Percentiles rank a stretch among this genome's conserved stretches.
Conservation (phyloP, 1,140 invertebrate species). For the Belonocnema kinseyi region DNA sequence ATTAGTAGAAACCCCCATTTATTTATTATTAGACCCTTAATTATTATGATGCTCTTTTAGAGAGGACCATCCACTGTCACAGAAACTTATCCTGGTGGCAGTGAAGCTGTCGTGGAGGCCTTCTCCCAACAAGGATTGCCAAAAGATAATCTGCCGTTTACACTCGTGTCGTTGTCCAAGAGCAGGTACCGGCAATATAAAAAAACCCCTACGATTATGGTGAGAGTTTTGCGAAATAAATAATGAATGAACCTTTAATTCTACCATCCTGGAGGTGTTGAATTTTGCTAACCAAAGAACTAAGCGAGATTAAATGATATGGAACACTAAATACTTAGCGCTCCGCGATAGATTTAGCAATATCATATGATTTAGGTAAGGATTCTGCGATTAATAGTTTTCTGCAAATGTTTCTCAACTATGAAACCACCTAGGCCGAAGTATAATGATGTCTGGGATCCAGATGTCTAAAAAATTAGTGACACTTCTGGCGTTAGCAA, state of each 20-base stretch:
- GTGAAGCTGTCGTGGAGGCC: not conserved
- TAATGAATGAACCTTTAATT: too few species aligned
- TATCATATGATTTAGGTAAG: too few species aligned
- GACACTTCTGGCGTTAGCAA: too few species aligned
- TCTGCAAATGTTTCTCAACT: too few species aligned
- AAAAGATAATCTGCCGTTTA: not conserved
- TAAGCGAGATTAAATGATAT: too few species aligned
- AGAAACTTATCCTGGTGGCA: not conserved
- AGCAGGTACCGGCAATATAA: conserved; percentile 56
- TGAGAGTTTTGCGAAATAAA: conserved; percentile 50
- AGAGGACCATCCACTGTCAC: too few species aligned
- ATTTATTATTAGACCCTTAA: not conserved
- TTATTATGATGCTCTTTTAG: not conserved
- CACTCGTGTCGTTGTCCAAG: conserved; percentile 34
- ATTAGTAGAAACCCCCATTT: not conserved
- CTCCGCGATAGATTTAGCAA: conserved; percentile 38
- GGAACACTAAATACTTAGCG: too few species aligned
- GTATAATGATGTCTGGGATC: too few species aligned
- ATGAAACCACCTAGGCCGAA: too few species aligned
- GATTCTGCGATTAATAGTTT: not conserved
- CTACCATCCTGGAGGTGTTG: conserved; percentile 25
- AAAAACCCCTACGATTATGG: conserved; percentile 48
- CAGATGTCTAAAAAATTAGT: too few species aligned
- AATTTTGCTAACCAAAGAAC: too few species aligned
- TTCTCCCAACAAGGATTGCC: not conserved